These are phyloP conservation scores for Meloidogyne hapla DNA, from an alignment of 1,140 invertebrate species.

Conservation along the genomic window DNA sequence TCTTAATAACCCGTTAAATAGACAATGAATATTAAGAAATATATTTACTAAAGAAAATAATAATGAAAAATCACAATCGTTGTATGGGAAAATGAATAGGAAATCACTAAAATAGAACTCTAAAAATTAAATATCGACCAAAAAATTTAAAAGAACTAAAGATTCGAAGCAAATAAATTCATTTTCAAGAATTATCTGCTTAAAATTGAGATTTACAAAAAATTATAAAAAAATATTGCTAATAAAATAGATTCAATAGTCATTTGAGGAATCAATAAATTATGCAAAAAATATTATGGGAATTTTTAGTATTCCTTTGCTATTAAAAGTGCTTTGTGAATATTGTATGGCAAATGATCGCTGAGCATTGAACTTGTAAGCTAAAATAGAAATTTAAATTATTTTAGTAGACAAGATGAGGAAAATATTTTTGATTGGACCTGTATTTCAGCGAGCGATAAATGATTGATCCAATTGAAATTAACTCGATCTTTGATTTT, in stretches of 20 bases:
- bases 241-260: neutral
- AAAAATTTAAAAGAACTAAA: neutral
- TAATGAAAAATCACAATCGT: too few relatives aligned
- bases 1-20: too few relatives aligned
- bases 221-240: neutral
- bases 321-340: constrained; percentile 15
- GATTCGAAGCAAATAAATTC: neutral
- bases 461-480: constrained; percentile 38
- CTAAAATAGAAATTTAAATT: neutral
- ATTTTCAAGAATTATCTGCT: neutral
- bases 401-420: neutral
- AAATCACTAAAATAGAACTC: neutral
- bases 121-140: neutral
- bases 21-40: too few relatives aligned
- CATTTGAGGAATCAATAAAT: neutral
- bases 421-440: neutral
- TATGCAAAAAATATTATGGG: neutral
- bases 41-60: too few relatives aligned
- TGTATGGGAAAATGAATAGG: neutral
- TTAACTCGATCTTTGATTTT: constrained; percentile 23
- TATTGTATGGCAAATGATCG: constrained; percentile 24
- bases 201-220: neutral
- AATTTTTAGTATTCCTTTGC: neutral
- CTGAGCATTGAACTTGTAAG: constrained; percentile 22
- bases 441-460: constrained; percentile 44